Percentiles rank a stretch among this genome's conserved stretches.
These are phyloP conservation scores for Trachymyrmex cornetzi DNA, from an alignment of 1,140 invertebrate species.

Conservation along the genomic window DNA sequence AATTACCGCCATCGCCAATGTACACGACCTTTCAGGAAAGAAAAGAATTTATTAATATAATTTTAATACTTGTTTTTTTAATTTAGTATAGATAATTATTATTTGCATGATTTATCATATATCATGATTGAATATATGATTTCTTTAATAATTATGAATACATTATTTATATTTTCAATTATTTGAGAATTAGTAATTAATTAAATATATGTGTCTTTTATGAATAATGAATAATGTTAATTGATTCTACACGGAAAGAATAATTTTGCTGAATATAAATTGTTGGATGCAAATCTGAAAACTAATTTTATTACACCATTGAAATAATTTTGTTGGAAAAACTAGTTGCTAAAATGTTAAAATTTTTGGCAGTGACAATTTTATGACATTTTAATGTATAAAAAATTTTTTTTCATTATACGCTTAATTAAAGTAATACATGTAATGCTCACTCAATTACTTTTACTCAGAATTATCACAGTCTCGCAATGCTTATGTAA, in stretches of 20 bases:
- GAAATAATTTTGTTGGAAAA: too few relatives aligned
- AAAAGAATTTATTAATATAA: not conserved
- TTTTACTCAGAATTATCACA: not conserved
- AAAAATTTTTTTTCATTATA: not conserved
- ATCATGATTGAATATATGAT: not conserved
- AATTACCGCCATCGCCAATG: conserved; percentile 89
- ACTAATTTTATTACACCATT: too few relatives aligned
- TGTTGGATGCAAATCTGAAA: too few relatives aligned
- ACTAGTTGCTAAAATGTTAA: too few relatives aligned
- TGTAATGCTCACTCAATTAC: not conserved
- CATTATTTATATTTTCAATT: not conserved
- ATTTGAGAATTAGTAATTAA: not conserved
- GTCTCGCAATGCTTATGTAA: not conserved
- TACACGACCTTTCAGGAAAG: conserved; percentile 89
- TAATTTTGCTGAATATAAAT: too few relatives aligned
- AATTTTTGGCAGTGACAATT: too few relatives aligned
- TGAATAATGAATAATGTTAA: not conserved
- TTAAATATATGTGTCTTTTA: not conserved
- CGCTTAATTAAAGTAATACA: not conserved
- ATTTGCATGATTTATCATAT: not conserved
- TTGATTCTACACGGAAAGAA: not conserved
- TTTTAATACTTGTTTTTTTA: not conserved
- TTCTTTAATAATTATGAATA: not conserved
- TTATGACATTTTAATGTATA: not conserved
- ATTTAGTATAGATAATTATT: not conserved